Evolutionary conservation across 2,888 invertebrate genomes (phyloP).

Genomic region (Chesias legatella): DNA sequence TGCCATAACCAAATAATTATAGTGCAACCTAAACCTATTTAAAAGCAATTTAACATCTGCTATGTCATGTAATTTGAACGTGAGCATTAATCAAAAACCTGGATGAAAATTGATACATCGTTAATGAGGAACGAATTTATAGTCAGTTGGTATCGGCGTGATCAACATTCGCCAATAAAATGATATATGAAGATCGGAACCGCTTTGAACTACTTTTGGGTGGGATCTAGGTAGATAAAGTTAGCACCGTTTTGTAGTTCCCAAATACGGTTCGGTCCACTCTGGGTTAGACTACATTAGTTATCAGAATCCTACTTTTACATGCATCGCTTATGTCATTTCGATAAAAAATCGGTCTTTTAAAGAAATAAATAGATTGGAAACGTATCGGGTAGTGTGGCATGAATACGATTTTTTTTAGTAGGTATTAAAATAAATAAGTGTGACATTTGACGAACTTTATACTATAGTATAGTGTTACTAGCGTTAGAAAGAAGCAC

Average conservation of each 20-base stretch:
- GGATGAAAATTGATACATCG: constrained; percentile 38
- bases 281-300: constrained; percentile 8
- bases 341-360: neutral
- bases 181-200: constrained; percentile 14
- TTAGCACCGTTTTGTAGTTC: constrained; percentile 24
- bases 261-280: constrained; percentile 28
- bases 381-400: too few species aligned
- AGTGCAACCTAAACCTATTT: constrained; percentile 2
- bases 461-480: too few species aligned
- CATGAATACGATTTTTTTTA: too few species aligned
- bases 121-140: constrained; percentile 42
- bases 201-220: constrained; percentile 18
- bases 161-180: constrained; percentile 17
- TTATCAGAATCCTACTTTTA: constrained; percentile 11
- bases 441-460: too few species aligned
- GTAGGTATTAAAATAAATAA: too few species aligned
- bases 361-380: too few species aligned
- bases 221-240: constrained; percentile 21
- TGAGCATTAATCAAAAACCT: constrained; percentile 29
- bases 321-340: constrained; percentile 5
- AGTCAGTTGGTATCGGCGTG: constrained; percentile 36
- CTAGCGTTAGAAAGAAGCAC: too few species aligned
- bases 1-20: too few species aligned
- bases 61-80: constrained; percentile 21
- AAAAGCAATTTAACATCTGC: constrained; percentile 14